Base-by-base conservation (phyloP, 2,113 vertebrate genomes). In the Sinocyclocheilus grahami region DNA sequence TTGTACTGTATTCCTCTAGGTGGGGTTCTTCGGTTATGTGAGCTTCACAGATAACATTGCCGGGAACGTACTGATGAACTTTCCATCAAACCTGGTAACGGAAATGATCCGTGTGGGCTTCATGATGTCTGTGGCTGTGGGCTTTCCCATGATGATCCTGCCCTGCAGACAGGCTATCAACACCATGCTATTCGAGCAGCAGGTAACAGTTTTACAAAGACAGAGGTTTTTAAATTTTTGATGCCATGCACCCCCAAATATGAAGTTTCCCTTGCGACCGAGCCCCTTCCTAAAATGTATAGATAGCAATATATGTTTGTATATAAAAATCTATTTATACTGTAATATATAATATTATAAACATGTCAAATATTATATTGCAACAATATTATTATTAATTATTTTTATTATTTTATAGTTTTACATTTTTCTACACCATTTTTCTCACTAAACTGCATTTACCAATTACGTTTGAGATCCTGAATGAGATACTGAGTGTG, bases 61-160 rank as follows among this genome's bases (percentile, higher is more conserved):
- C 0, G 98, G 98, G 62, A 99, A 99, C 0, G 97, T 99, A 53
- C 95, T 99, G 3, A 97, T 97, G 95, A 99, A 99, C 92, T 99
- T 99, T 90, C 97, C 98, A 0, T 98, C 98, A 89, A 99, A 99
- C 94, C 92, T 97, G 83, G 98, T 99, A 92, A 99, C 98, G 0
- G 97, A 97, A 93, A 96, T 98, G 96, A 97, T 98, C 86, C 96
- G 97, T 0, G 95, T 98, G 86, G 98, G 98, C 51, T 99, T 99
- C 87, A 96, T 98, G 96, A 99, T 99, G 97, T 99, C 98, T 0
- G 98, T 99, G 90, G 98, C 98, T 0, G 96, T 99, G 71, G 97
- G 98, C 5, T 99, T 99, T 86, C 98, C 98, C 0, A 98, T 99
- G 98, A 99, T 99, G 98, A 99, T 99, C 87, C 92, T 99, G 76